These are phyloP conservation scores for Trichoplusia ni DNA, from an alignment of 1,140 invertebrate genomes.

Conservation along the genomic window DNA sequence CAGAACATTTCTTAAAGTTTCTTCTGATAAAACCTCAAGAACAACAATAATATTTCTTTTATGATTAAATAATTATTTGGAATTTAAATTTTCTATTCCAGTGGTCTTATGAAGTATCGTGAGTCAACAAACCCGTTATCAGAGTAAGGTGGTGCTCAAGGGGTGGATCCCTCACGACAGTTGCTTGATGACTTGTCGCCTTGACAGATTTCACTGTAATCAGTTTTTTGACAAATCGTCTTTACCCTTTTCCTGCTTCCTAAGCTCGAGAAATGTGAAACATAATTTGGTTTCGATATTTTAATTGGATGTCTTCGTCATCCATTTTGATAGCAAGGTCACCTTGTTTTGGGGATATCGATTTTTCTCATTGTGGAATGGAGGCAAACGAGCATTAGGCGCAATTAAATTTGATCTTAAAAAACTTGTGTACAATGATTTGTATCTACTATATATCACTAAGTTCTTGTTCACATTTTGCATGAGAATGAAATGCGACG, in stretches of 20 bases:
- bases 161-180: constrained; percentile 22
- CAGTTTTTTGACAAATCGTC: constrained; percentile 54
- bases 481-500: too few species aligned
- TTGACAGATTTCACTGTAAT: constrained; percentile 52
- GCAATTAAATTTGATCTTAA: too few species aligned
- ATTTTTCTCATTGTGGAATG: too few species aligned
- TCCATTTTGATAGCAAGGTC: background rate
- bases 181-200: constrained; percentile 48
- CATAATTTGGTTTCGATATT: constrained; percentile 24
- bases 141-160: background rate
- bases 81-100: constrained; percentile 13
- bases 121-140: constrained; percentile 12
- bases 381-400: too few species aligned
- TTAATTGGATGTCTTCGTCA: constrained; percentile 11
- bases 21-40: too few species aligned
- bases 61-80: constrained; percentile 1
- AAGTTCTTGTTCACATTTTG: too few species aligned
- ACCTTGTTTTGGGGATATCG: too few species aligned
- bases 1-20: too few species aligned
- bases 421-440: too few species aligned
- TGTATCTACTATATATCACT: too few species aligned
- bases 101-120: background rate
- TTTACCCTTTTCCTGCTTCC: constrained; percentile 9
- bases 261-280: constrained; percentile 10
- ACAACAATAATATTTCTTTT: constrained; percentile 12